phyloP scores from a whole-genome alignment of 2,113 vertebrate genomes.

The Trochalopteron elliotii region DNA sequence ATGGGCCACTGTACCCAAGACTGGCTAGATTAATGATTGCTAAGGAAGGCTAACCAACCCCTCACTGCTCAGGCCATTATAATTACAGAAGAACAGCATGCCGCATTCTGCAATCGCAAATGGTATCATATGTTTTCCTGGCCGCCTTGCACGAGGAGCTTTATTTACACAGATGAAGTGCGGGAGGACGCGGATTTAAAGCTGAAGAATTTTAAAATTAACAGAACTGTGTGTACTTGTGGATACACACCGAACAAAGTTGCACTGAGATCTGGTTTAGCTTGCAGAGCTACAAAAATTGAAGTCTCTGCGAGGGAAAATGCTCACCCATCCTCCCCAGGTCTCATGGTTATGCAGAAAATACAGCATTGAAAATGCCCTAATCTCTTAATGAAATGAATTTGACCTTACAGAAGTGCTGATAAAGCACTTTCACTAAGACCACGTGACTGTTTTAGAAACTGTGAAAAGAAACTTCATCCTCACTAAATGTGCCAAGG shows the following conservation, averaged over 20 bases:
- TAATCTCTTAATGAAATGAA: not conserved
- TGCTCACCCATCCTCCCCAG: fast-evolving
- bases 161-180: constrained; percentile 40
- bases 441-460: not conserved
- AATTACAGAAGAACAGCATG: constrained; percentile 96
- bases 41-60: constrained; percentile 73
- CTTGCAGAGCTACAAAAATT: not conserved
- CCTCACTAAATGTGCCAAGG: not conserved
- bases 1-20: constrained; percentile 62
- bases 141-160: constrained; percentile 70
- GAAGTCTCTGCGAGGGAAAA: not conserved
- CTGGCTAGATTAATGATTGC: constrained; percentile 78
- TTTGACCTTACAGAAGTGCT: not conserved
- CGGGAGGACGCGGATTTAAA: not conserved
- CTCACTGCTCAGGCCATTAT: constrained; percentile 85
- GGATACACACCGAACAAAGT: not conserved
- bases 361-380: not conserved
- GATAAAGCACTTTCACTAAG: not conserved
- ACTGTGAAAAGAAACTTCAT: not conserved
- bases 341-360: not conserved
- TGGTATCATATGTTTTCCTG: constrained; percentile 94
- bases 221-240: not conserved
- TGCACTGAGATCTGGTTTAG: not conserved
- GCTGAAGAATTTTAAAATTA: not conserved
- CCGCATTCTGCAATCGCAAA: constrained; percentile 88